phyloP scores from a whole-genome alignment of 2,797 vertebrate species.

The Cryptoblepharus egeriae region DNA sequence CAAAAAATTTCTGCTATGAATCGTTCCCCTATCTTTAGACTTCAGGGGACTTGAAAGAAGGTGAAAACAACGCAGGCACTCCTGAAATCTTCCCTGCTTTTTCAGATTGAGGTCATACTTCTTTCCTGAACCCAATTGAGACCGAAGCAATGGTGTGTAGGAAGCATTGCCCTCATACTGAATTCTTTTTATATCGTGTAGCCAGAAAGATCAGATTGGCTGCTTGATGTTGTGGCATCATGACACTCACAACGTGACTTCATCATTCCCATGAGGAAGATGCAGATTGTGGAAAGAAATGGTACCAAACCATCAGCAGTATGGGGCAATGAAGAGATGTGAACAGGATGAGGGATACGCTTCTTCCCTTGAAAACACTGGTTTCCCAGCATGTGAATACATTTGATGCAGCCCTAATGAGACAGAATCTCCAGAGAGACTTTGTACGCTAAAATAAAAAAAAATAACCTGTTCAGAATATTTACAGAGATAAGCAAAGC shows the following conservation, averaged over 20 bases:
- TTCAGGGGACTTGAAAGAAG: background rate
- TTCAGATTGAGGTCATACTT: background rate
- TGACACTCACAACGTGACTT: background rate
- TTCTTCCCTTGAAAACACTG: background rate
- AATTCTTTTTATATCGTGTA: background rate
- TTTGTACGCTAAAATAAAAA: background rate
- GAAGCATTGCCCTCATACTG: background rate
- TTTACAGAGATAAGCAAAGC: background rate
- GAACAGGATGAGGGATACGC: background rate
- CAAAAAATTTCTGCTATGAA: background rate
- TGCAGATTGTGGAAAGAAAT: background rate
- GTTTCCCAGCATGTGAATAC: background rate
- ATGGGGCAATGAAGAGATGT: background rate
- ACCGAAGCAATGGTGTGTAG: background rate
- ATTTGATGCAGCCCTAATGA: background rate
- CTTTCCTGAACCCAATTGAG: background rate
- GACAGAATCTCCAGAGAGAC: background rate
- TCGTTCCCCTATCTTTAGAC: background rate
- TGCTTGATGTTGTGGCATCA: background rate
- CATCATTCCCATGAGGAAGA: background rate
- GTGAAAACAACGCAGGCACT: background rate
- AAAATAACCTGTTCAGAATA: conserved; percentile 7
- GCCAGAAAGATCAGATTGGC: background rate
- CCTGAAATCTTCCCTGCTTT: background rate
- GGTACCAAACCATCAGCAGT: no score